phyloP scores from a whole-genome alignment of 2,888 invertebrate genomes.

The Pristionchus entomophagus region DNA sequence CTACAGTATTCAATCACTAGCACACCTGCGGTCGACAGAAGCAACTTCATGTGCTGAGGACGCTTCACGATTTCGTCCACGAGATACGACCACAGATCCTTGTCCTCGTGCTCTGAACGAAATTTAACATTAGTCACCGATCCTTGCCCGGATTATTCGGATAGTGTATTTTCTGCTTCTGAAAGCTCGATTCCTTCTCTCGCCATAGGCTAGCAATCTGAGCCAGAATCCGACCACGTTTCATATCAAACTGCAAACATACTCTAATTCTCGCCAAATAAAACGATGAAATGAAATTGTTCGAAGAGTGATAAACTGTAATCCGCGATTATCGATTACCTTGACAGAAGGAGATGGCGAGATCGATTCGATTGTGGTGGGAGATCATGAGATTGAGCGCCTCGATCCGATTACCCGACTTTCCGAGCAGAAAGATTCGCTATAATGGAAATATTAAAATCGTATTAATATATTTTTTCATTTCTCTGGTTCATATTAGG shows the following conservation, averaged over 20 bases:
- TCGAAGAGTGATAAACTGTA: too few relatives aligned
- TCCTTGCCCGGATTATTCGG: too few relatives aligned
- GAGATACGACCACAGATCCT: constrained; percentile 70
- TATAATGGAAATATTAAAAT: constrained; percentile 41
- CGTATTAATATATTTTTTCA: neutral
- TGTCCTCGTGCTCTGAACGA: constrained; percentile 72
- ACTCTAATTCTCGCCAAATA: too few relatives aligned
- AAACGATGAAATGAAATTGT: too few relatives aligned
- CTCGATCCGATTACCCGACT: constrained; percentile 81
- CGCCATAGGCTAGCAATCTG: too few relatives aligned
- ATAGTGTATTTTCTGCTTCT: too few relatives aligned
- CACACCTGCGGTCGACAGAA: constrained; percentile 64
- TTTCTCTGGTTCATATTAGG: too few relatives aligned
- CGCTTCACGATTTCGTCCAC: constrained; percentile 64
- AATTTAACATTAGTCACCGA: neutral
- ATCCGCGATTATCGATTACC: constrained; percentile 48
- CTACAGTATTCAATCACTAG: neutral
- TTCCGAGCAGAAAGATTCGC: constrained; percentile 86
- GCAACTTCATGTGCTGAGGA: constrained; percentile 64
- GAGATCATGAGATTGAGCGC: constrained; percentile 90
- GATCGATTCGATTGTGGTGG: constrained; percentile 86
- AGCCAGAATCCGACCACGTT: too few relatives aligned
- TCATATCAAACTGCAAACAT: too few relatives aligned
- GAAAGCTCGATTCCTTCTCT: too few relatives aligned
- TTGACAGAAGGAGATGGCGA: constrained; percentile 88